Conservation (phyloP, 2,888 invertebrate species). For the Meghimatium bilineatum region DNA sequence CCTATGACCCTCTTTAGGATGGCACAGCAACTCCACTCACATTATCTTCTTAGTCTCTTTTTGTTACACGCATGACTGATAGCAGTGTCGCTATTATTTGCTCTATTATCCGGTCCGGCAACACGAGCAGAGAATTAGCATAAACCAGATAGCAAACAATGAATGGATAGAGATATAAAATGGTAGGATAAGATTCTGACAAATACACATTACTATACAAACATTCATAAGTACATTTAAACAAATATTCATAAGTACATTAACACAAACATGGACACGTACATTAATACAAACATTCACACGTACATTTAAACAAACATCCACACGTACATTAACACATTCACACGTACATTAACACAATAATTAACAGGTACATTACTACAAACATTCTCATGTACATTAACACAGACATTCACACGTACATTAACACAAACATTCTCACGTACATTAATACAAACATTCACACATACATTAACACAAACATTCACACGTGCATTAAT, state of each 20-base stretch:
- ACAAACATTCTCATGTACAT: constrained; percentile 18
- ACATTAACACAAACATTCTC: not conserved
- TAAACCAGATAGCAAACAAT: too few relatives aligned
- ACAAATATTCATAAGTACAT: not conserved
- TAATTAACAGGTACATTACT: not conserved
- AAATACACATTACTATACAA: not conserved
- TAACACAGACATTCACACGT: not conserved
- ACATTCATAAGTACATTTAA: not conserved
- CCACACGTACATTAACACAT: constrained; percentile 8
- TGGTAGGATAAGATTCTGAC: too few relatives aligned
- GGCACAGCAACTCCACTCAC: too few relatives aligned
- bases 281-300: constrained; percentile 1
- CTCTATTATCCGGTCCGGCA: too few relatives aligned
- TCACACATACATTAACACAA: constrained; percentile 6
- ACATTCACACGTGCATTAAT: constrained; percentile 6
- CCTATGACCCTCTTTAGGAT: too few relatives aligned
- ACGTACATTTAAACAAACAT: constrained; percentile 12
- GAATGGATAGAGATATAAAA: too few relatives aligned
- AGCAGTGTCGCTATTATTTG: too few relatives aligned
- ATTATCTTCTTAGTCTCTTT: too few relatives aligned
- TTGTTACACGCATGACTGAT: too few relatives aligned
- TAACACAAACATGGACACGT: not conserved
- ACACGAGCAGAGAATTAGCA: too few relatives aligned
- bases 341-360: constrained; percentile 8
- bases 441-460: not conserved